Base-by-base conservation (phyloP, 2,888 invertebrate species). In the Drosophila melanosoma region DNA sequence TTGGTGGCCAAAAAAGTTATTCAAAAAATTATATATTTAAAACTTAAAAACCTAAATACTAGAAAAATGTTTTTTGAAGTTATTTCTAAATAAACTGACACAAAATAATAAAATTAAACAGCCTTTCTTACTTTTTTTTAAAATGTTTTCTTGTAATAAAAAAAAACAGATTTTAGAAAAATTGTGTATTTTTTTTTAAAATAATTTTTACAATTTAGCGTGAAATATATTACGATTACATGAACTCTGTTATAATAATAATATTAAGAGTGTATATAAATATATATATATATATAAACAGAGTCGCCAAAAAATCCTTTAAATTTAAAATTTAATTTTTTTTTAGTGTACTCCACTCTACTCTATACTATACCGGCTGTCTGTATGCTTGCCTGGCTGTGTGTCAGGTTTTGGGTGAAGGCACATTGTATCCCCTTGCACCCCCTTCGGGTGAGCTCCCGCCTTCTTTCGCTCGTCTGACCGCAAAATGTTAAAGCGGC, bases 401-500 rank as follows among this genome's bases (percentile, higher is more conserved):
- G 80, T 75, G 70, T 63, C 69, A 73, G 56, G 59, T 61, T 64
- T 45, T 45, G 45, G 45, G 45, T 10, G 26, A 49, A 26, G 49
- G 33, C 63, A 58, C 60, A 33, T 64, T 61, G 53, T 60, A 17
- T 49, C 10, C 49, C 17, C 45, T 23, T 12, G 15, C 29, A 11
- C 7, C 6, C 29, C 62, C 62, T 15, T 51, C 29, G 17, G 23
- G 26, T 11, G 17, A 29, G 35, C 42, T 45, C 45, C 12, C 26
- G 35, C 29, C 38, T 54, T 33, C 51, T 64, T 35, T 33, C 74
- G 56, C 56, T 56, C 40, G 57, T 29, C 40, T 29, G 69, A 85
- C 89, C 85, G 70, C 84, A 85, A 89, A 84, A 84, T 89, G 85
- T 83, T 89, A 80, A 89, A 89, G 84, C 87, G 85, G 85, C 82